Conservation (phyloP, 2,888 invertebrate species). For the Neocrepidodera transversa region DNA sequence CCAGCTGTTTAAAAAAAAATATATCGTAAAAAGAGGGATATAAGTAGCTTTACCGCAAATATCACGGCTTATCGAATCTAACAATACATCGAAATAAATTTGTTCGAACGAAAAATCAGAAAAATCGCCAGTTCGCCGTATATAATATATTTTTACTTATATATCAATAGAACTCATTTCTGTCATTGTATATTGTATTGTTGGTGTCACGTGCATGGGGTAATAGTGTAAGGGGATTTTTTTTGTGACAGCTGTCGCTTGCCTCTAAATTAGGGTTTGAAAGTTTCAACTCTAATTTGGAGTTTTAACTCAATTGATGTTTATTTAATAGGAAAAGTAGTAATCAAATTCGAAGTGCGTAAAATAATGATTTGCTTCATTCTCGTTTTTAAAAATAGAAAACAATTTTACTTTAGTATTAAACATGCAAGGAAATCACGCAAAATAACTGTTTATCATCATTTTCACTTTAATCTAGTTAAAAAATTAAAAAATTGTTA, state of each 20-base stretch:
- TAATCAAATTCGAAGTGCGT: too few species aligned
- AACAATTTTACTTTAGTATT: too few species aligned
- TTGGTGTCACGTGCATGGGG: conserved; percentile 17
- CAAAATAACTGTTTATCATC: too few species aligned
- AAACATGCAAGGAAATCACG: too few species aligned
- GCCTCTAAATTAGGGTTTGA: conserved; percentile 11
- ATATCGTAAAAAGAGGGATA: not conserved
- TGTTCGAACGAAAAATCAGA: too few species aligned
- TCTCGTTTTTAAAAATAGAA: too few species aligned
- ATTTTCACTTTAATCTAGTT: too few species aligned
- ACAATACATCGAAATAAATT: not conserved
- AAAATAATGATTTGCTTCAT: too few species aligned
- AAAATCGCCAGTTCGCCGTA: too few species aligned
- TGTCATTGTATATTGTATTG: conserved; percentile 22
- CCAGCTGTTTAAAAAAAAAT: too few species aligned
- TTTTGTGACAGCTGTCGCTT: conserved; percentile 28
- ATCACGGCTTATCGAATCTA: not conserved
- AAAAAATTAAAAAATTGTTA: too few species aligned
- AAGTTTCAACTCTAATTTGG: conserved; percentile 16
- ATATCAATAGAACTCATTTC: not conserved
- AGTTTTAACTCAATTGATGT: conserved; percentile 16
- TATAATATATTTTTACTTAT: not conserved
- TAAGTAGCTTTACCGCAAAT: not conserved
- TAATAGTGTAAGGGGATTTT: conserved; percentile 18
- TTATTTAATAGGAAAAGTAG: not conserved